Evolutionary conservation across 2,797 vertebrate genomes (phyloP).

Genomic region (Babyrousa celebensis): DNA sequence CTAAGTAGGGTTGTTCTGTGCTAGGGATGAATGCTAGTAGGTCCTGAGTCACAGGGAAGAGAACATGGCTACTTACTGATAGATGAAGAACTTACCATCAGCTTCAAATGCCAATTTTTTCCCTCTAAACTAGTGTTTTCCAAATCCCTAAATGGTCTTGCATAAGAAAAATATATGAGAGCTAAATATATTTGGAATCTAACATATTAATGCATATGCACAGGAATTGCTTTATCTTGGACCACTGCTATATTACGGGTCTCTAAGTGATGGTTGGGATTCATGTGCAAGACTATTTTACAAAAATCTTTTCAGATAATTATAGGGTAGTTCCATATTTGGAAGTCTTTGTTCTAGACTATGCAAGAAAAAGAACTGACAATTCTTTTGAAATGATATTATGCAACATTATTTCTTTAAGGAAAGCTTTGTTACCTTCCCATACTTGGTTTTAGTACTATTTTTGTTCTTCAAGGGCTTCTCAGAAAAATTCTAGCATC

Average conservation of each 20-base stretch:
- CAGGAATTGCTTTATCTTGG: neutral
- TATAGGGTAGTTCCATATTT: neutral
- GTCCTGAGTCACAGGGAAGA: neutral
- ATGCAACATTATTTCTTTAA: neutral
- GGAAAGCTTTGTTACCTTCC: neutral
- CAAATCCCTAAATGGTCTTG: neutral
- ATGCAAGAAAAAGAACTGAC: neutral
- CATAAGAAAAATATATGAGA: neutral
- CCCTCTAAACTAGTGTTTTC: neutral
- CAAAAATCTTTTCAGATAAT: neutral
- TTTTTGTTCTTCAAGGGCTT: neutral
- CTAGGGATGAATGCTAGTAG: neutral
- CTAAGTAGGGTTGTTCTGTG: too few relatives aligned
- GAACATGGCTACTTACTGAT: neutral
- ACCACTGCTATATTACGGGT: neutral
- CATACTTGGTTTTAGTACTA: neutral
- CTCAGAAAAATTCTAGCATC: neutral
- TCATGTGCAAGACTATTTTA: neutral
- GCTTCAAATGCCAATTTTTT: neutral
- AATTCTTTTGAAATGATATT: neutral
- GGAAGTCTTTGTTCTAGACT: neutral
- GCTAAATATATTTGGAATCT: neutral
- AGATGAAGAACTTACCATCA: neutral
- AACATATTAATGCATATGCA: neutral
- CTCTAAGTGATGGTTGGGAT: neutral